Conservation (phyloP, 2,888 invertebrate species). For the Epinotia brunnichana region DNA sequence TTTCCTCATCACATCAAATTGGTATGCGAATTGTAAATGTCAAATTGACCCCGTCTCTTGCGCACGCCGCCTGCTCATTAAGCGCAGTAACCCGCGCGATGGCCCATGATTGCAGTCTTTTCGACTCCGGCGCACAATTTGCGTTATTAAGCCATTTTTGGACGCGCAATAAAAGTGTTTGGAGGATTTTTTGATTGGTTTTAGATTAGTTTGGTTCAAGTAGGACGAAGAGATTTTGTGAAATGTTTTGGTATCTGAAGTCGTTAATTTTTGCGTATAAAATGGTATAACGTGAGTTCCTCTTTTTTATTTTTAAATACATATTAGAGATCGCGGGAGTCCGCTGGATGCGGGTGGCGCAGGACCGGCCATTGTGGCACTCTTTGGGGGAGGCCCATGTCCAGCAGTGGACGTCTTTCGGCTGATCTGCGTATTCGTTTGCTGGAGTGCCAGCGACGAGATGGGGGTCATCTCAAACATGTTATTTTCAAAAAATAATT, state of each 20-base stretch:
- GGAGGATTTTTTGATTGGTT: conserved; percentile 5
- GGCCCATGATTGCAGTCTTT: conserved; percentile 40
- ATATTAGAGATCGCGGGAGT: no score
- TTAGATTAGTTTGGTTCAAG: conserved; percentile 10
- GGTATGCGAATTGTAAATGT: background rate
- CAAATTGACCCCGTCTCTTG: background rate
- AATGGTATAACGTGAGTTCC: background rate
- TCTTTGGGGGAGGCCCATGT: no score
- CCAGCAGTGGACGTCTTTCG: no score
- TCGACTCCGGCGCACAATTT: conserved; percentile 1
- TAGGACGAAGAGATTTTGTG: background rate
- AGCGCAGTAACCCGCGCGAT: conserved; percentile 43
- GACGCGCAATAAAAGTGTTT: conserved; percentile 23
- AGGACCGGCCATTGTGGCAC: no score
- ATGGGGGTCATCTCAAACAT: no score
- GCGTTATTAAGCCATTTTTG: conserved; percentile 38
- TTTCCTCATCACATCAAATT: background rate
- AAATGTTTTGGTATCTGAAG: background rate
- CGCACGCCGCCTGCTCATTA: conserved; percentile 37
- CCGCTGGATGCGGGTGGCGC: no score
- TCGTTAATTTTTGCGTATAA: background rate
- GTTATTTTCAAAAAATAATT: no score
- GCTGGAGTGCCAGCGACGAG: no score
- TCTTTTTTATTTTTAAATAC: no score
- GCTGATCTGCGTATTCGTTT: no score